These are phyloP conservation scores for Reticulitermes lucifugus DNA, from an alignment of 2,888 invertebrate genomes.

Conservation along the genomic window DNA sequence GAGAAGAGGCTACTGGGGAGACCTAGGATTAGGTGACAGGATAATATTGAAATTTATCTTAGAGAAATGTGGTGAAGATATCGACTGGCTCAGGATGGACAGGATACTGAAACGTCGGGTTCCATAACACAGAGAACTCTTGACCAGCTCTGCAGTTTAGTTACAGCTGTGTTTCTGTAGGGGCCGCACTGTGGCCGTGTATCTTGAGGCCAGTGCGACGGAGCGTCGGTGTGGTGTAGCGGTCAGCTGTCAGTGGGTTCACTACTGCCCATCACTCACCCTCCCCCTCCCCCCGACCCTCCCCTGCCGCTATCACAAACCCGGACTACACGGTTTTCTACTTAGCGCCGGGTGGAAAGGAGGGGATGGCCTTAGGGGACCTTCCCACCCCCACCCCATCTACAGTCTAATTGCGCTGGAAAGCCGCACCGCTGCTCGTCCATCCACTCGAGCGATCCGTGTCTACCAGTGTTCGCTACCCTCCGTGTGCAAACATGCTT, in stretches of 20 bases:
- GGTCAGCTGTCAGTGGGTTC: slow-evolving; percentile 58
- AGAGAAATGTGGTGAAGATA: background rate
- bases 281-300: slow-evolving; percentile 56
- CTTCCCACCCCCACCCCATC: slow-evolving; percentile 12
- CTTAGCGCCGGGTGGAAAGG: slow-evolving; percentile 62
- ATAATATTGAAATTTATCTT: background rate
- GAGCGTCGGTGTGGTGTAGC: slow-evolving; percentile 39
- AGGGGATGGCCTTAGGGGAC: slow-evolving; percentile 43
- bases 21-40: background rate
- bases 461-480: slow-evolving; percentile 15
- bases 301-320: slow-evolving; percentile 54
- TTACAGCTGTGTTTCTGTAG: background rate
- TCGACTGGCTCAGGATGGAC: background rate
- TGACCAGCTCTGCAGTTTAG: background rate
- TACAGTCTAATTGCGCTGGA: slow-evolving; percentile 63
- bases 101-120: background rate
- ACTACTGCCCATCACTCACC: slow-evolving; percentile 66
- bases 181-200: background rate
- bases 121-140: too few relatives aligned
- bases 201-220: slow-evolving; percentile 18
- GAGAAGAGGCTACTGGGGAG: background rate
- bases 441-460: background rate
- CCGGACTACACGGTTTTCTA: slow-evolving; percentile 65
- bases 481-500: background rate
- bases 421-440: slow-evolving; percentile 56